These are phyloP conservation scores for Remorina albescens DNA, from an alignment of 2,797 vertebrate genomes.

Conservation along the genomic window DNA sequence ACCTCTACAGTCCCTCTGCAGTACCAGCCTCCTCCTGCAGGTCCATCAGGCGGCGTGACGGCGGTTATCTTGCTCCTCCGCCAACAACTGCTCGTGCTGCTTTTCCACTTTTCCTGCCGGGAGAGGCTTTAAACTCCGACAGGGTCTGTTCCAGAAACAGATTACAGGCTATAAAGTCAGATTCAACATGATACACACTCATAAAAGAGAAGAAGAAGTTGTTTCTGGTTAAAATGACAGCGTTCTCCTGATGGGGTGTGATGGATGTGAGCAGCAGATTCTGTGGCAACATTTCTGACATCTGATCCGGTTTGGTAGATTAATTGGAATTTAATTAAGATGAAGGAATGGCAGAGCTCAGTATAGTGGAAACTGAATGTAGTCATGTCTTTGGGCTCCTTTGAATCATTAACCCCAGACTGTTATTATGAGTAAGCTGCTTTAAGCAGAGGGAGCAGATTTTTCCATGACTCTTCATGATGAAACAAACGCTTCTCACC, in stretches of 20 bases:
- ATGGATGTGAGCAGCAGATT: not conserved
- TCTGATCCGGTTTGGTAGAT: no score
- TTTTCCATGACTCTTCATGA: constrained; percentile 57
- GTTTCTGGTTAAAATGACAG: not conserved
- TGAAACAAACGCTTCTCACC: constrained; percentile 34
- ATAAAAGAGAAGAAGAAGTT: not conserved
- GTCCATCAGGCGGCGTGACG: not conserved
- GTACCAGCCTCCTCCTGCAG: not conserved
- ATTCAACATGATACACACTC: not conserved
- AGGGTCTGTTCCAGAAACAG: constrained; percentile 2
- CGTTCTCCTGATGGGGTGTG: not conserved
- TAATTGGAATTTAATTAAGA: no score
- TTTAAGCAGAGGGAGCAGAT: constrained; percentile 39
- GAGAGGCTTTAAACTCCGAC: not conserved
- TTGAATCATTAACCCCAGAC: constrained; percentile 26
- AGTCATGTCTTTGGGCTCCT: not conserved
- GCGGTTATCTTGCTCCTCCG: not conserved
- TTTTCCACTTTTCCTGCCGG: not conserved
- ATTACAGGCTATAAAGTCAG: constrained; percentile 3
- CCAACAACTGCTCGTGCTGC: constrained; percentile 4
- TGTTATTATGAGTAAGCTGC: constrained; percentile 37
- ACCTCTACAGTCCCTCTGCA: not conserved
- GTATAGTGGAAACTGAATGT: constrained; percentile 6
- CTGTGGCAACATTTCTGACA: no score
- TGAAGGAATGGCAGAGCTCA: no score